These are phyloP conservation scores for Pseudolycoriella hygida DNA, from an alignment of 2,888 invertebrate species.

Conservation along the genomic window DNA sequence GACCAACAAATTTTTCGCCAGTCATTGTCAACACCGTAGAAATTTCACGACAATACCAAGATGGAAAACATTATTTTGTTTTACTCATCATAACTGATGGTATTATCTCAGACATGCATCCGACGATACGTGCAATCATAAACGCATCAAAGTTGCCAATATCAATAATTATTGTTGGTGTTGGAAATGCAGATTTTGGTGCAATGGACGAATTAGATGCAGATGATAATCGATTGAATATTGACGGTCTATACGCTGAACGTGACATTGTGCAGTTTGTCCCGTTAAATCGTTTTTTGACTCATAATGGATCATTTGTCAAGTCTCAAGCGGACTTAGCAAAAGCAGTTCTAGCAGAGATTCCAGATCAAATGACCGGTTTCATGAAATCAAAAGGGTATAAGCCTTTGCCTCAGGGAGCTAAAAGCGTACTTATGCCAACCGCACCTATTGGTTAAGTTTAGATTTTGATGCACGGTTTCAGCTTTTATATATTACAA, in stretches of 20 bases:
- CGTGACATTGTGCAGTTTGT: constrained; percentile 6
- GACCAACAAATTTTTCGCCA: constrained; percentile 2
- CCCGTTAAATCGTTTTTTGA: constrained; percentile 4
- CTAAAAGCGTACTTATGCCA: too few species aligned
- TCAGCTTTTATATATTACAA: too few species aligned
- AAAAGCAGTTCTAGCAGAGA: constrained; percentile 1
- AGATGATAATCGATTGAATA: constrained; percentile 2
- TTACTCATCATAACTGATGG: constrained; percentile 4
- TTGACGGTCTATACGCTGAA: constrained; percentile 2
- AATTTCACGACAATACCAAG: constrained; percentile 3
- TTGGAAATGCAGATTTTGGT: constrained; percentile 4
- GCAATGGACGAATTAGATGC: constrained; percentile 4
- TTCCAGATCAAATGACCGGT: constrained; percentile 4
- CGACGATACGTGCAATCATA: constrained; percentile 1
- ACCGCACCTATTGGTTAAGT: too few species aligned
- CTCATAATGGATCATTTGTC: neutral
- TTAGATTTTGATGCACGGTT: too few species aligned
- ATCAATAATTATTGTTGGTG: constrained; percentile 3
- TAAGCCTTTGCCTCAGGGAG: neutral
- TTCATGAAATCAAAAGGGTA: constrained; percentile 3
- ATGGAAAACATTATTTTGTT: constrained; percentile 4
- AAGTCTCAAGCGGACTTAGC: constrained; percentile 4
- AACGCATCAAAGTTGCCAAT: constrained; percentile 4
- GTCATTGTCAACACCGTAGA: constrained; percentile 3
- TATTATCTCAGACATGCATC: constrained; percentile 1